Evolutionary conservation across 2,113 vertebrate genomes (phyloP).

Genomic region (Falcunculus frontatus): DNA sequence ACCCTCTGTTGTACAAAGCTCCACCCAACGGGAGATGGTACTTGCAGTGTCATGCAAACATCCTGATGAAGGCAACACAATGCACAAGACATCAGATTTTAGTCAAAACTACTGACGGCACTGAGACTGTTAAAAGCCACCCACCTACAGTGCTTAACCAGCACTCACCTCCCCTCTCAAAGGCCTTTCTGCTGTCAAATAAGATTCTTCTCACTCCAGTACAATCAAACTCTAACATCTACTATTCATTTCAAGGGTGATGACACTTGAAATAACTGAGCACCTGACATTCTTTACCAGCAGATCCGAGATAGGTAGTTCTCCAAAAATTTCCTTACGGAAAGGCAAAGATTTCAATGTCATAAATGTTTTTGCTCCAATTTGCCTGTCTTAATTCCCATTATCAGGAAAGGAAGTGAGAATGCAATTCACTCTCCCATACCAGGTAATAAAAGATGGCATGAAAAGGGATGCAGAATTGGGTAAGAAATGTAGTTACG

Average conservation of each 20-base stretch:
- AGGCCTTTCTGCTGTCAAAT: not conserved
- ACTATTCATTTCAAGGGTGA: not conserved
- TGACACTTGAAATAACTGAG: not conserved
- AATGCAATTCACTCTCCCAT: not conserved
- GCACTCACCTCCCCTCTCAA: not conserved
- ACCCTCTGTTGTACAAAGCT: not conserved
- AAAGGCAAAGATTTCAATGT: not conserved
- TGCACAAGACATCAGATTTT: not conserved
- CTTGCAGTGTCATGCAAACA: not conserved
- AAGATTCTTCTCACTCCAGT: not conserved
- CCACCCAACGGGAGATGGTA: accelerated
- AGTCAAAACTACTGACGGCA: not conserved
- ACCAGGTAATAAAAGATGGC: not conserved
- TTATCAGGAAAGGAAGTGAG: not conserved
- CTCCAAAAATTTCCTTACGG: not conserved
- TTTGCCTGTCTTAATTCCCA: not conserved
- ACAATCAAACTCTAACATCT: not conserved
- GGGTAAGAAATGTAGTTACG: not conserved
- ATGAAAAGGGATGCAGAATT: not conserved
- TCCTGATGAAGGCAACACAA: not conserved
- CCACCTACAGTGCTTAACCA: not conserved
- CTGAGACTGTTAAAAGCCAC: not conserved
- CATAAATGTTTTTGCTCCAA: not conserved
- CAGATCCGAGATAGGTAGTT: not conserved
- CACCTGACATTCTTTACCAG: not conserved